A percentile compares a stretch with the other conserved stretches of the same genome.
Evolutionary conservation across 2,113 vertebrate species (phyloP).

Genomic region (Sinocyclocheilus anophthalmus): DNA sequence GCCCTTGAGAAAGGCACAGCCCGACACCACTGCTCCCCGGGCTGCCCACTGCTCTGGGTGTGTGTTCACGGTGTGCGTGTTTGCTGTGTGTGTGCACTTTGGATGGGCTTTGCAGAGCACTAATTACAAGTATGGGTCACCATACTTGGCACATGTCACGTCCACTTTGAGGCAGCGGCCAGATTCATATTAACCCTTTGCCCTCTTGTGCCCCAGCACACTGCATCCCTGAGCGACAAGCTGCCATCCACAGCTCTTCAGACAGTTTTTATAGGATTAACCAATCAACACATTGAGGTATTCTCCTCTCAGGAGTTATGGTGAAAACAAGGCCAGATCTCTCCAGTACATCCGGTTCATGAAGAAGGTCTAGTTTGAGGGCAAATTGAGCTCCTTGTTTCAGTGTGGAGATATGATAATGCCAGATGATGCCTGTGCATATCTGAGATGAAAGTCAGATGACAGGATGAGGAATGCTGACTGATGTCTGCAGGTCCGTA

Average conservation of each 20-base stretch:
- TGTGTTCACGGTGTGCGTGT: too few species aligned
- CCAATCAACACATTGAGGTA: constrained; percentile 21
- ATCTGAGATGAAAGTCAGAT: background rate
- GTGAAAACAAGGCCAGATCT: constrained; percentile 28
- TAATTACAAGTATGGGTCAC: too few species aligned
- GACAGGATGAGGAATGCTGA: background rate
- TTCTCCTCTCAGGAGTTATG: constrained; percentile 42
- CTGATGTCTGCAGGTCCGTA: constrained; percentile 12
- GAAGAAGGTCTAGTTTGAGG: constrained; percentile 37
- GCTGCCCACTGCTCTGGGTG: too few species aligned
- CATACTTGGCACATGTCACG: too few species aligned
- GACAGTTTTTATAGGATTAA: constrained; percentile 36
- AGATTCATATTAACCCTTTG: constrained; percentile 40
- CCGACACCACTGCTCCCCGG: too few species aligned
- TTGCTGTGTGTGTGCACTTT: too few species aligned
- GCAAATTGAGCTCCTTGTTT: constrained; percentile 21
- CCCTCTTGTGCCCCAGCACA: constrained; percentile 24
- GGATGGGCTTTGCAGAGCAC: too few species aligned
- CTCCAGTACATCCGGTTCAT: constrained; percentile 44
- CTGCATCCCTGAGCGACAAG: constrained; percentile 14
- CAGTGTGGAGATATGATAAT: constrained; percentile 16
- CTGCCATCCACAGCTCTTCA: constrained; percentile 29
- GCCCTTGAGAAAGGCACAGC: too few species aligned
- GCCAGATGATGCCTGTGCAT: background rate
- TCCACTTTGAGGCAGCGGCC: background rate